A percentile compares a stretch with the other conserved stretches of the same genome.
Evolutionary conservation across 2,113 vertebrate species (phyloP).

Genomic region (Oreotrochilus melanogaster): DNA sequence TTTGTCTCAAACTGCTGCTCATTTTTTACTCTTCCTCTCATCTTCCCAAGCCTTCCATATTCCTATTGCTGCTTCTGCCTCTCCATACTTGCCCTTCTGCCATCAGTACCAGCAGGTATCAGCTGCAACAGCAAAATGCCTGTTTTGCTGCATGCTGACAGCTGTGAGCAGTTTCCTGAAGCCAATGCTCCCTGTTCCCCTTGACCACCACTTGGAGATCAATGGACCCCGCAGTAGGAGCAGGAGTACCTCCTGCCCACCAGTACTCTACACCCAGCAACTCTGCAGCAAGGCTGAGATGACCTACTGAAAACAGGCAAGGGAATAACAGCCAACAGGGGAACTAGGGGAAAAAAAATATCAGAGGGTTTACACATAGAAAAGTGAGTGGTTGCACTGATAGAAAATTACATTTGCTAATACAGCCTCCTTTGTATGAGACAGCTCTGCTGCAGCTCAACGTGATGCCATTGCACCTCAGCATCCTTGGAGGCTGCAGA

Average conservation of each 20-base stretch:
- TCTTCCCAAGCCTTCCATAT: neutral
- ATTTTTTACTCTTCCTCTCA: neutral
- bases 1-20: neutral
- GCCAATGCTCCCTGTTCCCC: neutral
- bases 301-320: neutral
- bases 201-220: neutral
- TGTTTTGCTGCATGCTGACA: neutral
- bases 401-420: neutral
- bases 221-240: neutral
- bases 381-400: neutral
- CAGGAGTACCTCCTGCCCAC: rapidly evolving
- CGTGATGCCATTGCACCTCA: neutral
- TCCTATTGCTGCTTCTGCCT: neutral
- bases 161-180: neutral
- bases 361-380: neutral
- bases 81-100: neutral
- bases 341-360: neutral
- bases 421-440: neutral
- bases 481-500: neutral
- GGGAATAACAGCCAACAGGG: neutral
- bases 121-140: neutral
- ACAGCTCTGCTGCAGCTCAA: neutral
- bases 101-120: neutral
- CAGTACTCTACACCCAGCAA: neutral
- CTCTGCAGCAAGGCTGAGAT: neutral